Conservation (phyloP, 2,797 vertebrate genomes). For the Spinus olivaceus region DNA sequence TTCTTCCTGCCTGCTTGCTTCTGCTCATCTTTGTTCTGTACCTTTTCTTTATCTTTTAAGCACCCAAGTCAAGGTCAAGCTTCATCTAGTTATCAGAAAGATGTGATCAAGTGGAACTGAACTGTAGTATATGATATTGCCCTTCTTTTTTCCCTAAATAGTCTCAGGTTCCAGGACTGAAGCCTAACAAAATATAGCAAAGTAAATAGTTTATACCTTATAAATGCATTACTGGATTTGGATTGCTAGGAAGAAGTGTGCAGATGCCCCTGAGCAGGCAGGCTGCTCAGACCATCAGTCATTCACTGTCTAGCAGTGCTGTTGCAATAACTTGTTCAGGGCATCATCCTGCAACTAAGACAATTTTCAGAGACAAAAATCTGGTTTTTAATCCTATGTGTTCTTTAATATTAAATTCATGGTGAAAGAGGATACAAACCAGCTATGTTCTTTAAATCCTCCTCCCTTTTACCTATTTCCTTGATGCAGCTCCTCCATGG, state of each 20-base stretch:
- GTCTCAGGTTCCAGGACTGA: neutral
- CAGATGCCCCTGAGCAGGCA: neutral
- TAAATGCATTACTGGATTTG: neutral
- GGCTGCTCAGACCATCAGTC: neutral
- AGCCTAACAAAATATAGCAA: neutral
- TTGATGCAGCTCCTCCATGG: neutral
- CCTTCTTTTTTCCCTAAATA: neutral
- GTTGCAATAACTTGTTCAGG: neutral
- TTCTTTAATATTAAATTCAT: neutral
- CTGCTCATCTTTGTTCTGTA: neutral
- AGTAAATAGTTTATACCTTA: neutral
- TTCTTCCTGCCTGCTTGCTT: neutral
- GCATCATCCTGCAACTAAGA: neutral
- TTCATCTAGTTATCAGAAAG: constrained; percentile 10
- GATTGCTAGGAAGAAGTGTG: neutral
- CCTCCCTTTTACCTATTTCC: neutral
- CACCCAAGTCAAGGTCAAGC: neutral
- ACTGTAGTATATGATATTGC: neutral
- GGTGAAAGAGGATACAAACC: neutral
- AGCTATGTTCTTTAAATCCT: neutral
- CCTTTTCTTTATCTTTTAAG: neutral
- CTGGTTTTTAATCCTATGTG: neutral
- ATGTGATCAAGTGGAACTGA: neutral
- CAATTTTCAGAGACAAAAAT: neutral
- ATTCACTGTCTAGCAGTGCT: neutral